Evolutionary conservation across 2,797 vertebrate species (phyloP).

Genomic region (Paratrypauchen microcephalus): DNA sequence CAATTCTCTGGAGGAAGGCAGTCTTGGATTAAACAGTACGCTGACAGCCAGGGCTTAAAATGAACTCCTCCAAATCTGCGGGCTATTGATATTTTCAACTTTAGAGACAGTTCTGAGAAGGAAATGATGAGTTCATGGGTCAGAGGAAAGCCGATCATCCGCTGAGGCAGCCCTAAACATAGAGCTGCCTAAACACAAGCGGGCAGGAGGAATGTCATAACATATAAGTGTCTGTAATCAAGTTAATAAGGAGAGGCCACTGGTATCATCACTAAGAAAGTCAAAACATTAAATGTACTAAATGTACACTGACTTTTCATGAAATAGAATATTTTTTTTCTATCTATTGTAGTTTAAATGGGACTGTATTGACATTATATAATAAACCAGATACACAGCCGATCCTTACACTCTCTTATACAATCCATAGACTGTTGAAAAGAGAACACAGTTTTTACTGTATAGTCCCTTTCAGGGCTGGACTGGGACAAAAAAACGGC

Average conservation of each 20-base stretch:
- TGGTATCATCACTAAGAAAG: neutral
- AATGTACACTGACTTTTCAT: no score
- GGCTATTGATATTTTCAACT: conserved; percentile 38
- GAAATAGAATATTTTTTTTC: no score
- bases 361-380: no score
- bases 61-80: conserved; percentile 39
- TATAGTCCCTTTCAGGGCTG: no score
- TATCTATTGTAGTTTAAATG: no score
- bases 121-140: conserved; percentile 42
- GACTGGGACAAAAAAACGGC: no score
- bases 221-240: neutral
- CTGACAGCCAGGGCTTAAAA: conserved; percentile 44
- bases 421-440: conserved; percentile 14
- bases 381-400: neutral
- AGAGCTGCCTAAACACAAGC: neutral
- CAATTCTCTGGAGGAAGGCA: conserved; percentile 26
- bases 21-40: conserved; percentile 55
- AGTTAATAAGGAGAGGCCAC: neutral
- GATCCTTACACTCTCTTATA: conserved; percentile 21
- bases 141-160: conserved; percentile 45
- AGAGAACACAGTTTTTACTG: conserved; percentile 8
- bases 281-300: neutral
- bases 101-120: conserved; percentile 34
- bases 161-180: conserved; percentile 21
- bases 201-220: neutral